Evolutionary conservation across 2,888 invertebrate genomes (phyloP).

Genomic region (Plusia festucae): DNA sequence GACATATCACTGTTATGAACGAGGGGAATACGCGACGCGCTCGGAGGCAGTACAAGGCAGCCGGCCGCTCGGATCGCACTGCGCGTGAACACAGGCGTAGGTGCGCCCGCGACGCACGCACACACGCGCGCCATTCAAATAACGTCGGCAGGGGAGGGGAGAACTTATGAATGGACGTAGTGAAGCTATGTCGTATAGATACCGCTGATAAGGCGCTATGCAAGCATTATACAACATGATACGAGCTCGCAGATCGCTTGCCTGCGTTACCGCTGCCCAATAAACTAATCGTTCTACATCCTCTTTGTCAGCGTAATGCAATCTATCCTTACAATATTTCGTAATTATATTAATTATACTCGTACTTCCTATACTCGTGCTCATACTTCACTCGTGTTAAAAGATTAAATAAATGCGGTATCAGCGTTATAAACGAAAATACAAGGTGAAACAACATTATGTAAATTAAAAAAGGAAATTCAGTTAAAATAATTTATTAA

Average conservation of each 20-base stretch:
- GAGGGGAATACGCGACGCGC: conserved; percentile 67
- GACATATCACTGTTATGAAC: conserved; percentile 78
- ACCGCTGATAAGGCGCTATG: conserved; percentile 83
- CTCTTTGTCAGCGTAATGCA: conserved; percentile 65
- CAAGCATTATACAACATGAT: conserved; percentile 79
- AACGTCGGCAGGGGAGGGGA: conserved; percentile 73
- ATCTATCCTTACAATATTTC: conserved; percentile 54
- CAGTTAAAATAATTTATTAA: conserved; percentile 42
- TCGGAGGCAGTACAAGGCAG: conserved; percentile 62
- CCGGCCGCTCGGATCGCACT: conserved; percentile 79
- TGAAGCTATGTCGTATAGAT: conserved; percentile 80
- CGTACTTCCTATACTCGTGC: too few species aligned
- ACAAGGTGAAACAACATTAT: too few species aligned
- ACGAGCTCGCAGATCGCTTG: conserved; percentile 60
- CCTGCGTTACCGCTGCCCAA: conserved; percentile 58
- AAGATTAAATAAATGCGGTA: conserved; percentile 48
- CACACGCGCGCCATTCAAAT: conserved; percentile 81
- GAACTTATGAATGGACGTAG: conserved; percentile 89
- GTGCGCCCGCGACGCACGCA: conserved; percentile 82
- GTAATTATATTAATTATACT: conserved; percentile 61
- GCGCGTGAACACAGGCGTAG: conserved; percentile 65
- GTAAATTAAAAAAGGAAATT: too few species aligned
- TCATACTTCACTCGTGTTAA: conserved; percentile 50
- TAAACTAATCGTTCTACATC: conserved; percentile 56
- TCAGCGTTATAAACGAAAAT: conserved; percentile 20